Percentiles rank a stretch among this genome's conserved stretches.
phyloP scores from a whole-genome alignment of 2,888 invertebrate genomes.

The Aleiodes testaceus region DNA sequence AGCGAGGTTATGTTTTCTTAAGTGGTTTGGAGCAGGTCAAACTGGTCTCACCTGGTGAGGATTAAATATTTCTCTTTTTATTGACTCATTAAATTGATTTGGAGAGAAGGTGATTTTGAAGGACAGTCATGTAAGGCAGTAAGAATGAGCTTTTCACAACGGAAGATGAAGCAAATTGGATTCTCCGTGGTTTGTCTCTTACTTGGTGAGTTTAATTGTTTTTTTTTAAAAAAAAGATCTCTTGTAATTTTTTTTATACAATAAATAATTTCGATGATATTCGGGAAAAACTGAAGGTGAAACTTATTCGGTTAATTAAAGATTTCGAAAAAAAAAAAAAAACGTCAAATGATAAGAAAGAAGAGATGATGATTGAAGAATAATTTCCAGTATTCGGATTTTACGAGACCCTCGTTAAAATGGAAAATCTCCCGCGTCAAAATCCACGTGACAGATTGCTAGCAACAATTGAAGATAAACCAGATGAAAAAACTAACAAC shows the following conservation, averaged over 20 bases:
- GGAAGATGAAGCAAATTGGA: conserved; percentile 69
- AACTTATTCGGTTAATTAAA: no score
- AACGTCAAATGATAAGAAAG: not conserved
- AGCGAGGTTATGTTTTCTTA: conserved; percentile 18
- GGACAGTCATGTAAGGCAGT: conserved; percentile 33
- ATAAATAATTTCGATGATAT: no score
- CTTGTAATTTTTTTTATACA: no score
- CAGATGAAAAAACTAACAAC: conserved; percentile 9
- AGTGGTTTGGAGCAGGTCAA: conserved; percentile 6
- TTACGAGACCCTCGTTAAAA: conserved; percentile 70
- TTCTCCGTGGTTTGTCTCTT: conserved; percentile 64
- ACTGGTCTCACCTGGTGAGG: conserved; percentile 20
- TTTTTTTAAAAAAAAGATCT: not conserved
- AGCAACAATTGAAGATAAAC: not conserved
- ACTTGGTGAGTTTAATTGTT: conserved; percentile 61
- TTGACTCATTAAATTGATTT: no score
- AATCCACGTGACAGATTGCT: not conserved
- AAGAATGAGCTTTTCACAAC: conserved; percentile 65
- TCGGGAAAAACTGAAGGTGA: no score
- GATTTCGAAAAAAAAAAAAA: no score
- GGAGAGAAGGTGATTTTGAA: conserved; percentile 1
- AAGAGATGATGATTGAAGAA: not conserved
- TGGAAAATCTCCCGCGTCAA: conserved; percentile 62
- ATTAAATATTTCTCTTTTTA: not conserved
- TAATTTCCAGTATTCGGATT: conserved; percentile 69